Conservation (phyloP, 2,113 vertebrate genomes). For the Deroptyus accipitrinus region DNA sequence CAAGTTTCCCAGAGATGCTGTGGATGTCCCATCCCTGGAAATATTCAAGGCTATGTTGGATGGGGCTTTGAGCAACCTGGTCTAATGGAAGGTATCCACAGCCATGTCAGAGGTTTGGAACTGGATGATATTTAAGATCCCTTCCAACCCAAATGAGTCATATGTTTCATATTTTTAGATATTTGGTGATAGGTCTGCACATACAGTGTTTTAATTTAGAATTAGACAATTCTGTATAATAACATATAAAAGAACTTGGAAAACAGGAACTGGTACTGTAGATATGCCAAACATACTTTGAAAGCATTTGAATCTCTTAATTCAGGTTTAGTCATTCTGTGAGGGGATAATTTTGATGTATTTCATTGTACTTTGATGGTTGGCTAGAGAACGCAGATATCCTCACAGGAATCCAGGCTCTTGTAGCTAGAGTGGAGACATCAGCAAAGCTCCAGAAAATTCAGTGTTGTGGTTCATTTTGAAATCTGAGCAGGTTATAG, state of each 20-base stretch:
- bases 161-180: background rate
- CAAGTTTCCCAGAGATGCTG: background rate
- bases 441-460: background rate
- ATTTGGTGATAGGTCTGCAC: background rate
- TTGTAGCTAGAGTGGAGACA: background rate
- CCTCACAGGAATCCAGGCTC: background rate
- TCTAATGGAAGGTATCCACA: background rate
- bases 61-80: background rate
- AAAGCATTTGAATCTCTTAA: background rate
- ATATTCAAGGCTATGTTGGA: background rate
- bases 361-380: background rate
- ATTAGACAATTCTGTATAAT: background rate
- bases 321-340: background rate
- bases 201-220: background rate
- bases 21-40: background rate
- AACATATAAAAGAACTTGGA: background rate
- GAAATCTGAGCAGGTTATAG: background rate
- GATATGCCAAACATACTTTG: background rate
- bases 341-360: background rate
- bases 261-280: background rate
- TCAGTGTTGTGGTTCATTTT: background rate
- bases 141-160: background rate
- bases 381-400: background rate
- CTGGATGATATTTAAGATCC: background rate
- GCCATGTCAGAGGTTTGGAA: background rate